A percentile compares a stretch with the other conserved stretches of the same genome.
Conservation (phyloP, 23 tunicate genomes). For the Diplosoma virens region DNA sequence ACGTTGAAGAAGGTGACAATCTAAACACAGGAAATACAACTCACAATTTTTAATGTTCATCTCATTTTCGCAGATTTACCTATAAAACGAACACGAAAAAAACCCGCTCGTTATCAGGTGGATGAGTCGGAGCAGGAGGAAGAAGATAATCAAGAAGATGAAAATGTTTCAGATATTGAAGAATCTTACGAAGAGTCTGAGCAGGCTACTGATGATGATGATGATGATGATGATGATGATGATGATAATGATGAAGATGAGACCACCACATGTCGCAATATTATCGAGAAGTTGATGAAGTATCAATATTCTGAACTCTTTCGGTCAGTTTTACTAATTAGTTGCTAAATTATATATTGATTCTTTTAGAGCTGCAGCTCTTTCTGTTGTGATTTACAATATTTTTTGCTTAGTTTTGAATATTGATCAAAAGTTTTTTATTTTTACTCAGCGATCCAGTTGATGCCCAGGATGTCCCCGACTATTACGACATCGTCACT, state of each 20-base stretch:
- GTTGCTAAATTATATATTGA: neutral
- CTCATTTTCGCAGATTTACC: neutral
- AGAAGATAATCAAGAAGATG: conserved; percentile 28
- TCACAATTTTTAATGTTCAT: neutral
- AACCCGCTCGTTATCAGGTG: neutral
- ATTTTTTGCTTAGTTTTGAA: no score
- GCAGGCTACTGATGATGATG: neutral
- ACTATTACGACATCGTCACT: conserved; percentile 34
- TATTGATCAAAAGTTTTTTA: no score
- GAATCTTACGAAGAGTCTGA: conserved; percentile 7
- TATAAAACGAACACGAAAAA: neutral
- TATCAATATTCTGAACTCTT: conserved; percentile 61
- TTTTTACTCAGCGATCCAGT: conserved; percentile 37
- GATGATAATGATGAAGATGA: conserved; percentile 32
- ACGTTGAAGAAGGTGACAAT: neutral
- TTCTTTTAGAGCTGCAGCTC: neutral
- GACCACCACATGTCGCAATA: conserved; percentile 17
- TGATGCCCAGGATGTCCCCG: conserved; percentile 26
- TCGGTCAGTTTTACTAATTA: conserved; percentile 27
- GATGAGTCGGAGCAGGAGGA: conserved; percentile 33
- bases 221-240: conserved; percentile 9
- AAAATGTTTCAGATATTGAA: conserved; percentile 7
- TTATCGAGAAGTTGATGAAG: conserved; percentile 46
- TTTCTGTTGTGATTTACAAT: no score
- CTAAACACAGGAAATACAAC: no score